Base-by-base conservation (phyloP, 2,113 vertebrate species). In the Alethe diademata region DNA sequence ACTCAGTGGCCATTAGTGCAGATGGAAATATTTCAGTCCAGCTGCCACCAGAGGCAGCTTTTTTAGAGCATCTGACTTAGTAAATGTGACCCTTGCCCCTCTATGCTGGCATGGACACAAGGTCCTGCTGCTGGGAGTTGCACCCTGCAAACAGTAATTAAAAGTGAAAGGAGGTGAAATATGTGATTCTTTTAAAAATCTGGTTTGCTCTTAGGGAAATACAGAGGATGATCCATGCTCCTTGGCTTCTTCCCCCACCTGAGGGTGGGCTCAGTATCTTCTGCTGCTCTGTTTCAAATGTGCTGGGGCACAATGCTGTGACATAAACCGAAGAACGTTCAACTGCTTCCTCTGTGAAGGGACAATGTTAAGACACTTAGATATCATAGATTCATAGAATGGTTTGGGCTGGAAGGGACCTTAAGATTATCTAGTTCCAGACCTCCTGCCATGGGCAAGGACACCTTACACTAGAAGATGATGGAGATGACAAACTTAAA, bases 391-490 rank as follows among this genome's bases (percentile, higher is more conserved):
- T 12, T 25, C 17, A 69, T 19, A 19, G 47, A 69, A 54, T 42
- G 9, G 31, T 69, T 69, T 82, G 29, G 24, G 16, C 22, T 61
- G 54, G 25, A 69, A 75, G 26, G n/a, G 17, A 31, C 8, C n/a
- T 69, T 69, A 83, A 42, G 11, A 82, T 54, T 31, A 16, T 36
- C 11, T 33, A 75, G n/a, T 69, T 82, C 25, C 26, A 61, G 25
- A 2, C 8, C 5, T 2, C 0, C 20, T 42, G 12, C 25, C 40
- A 48, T 35, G 14, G 17, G 14, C 11, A 51, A 14, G 11, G 28
- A 53, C 13, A 40, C 9, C 25, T 61, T 54, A 47, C 4, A 15
- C 12, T 35, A 14, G 40, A 75, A 61, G 14, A 38, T 42, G 20
- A 40, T 20, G 29, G 15, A 33, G 43, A 60, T 57, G 69, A 15